Conservation (phyloP, 2,113 vertebrate species). For the Sphyrna mokarran region DNA sequence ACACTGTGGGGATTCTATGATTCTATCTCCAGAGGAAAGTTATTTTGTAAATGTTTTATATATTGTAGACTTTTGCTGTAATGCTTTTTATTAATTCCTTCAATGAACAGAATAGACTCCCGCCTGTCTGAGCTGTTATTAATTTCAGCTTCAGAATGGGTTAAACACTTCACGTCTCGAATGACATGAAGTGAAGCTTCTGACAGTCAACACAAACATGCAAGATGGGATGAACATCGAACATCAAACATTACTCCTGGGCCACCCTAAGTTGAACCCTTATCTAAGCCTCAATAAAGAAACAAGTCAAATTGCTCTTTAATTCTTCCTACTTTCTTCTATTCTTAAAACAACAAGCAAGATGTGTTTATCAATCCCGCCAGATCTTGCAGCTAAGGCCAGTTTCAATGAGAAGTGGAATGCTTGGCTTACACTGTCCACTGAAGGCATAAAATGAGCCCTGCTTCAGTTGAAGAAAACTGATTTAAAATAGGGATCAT, state of each 20-base stretch:
- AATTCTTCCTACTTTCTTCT: neutral
- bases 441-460: neutral
- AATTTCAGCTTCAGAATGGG: neutral
- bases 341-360: neutral
- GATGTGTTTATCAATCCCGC: neutral
- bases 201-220: neutral
- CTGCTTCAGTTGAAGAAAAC: neutral
- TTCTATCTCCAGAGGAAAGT: neutral
- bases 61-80: neutral
- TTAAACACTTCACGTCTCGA: neutral
- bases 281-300: neutral
- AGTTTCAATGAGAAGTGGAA: neutral
- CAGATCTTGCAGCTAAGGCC: neutral
- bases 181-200: neutral
- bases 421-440: neutral
- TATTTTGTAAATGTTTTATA: neutral
- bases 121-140: neutral
- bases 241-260: neutral
- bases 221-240: neutral
- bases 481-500: no score
- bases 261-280: neutral
- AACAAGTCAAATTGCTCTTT: neutral
- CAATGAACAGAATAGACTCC: neutral
- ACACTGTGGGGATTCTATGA: no score
- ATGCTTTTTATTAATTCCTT: neutral